Base-by-base conservation (phyloP, 2,113 vertebrate species). In the Aepyceros melampus region DNA sequence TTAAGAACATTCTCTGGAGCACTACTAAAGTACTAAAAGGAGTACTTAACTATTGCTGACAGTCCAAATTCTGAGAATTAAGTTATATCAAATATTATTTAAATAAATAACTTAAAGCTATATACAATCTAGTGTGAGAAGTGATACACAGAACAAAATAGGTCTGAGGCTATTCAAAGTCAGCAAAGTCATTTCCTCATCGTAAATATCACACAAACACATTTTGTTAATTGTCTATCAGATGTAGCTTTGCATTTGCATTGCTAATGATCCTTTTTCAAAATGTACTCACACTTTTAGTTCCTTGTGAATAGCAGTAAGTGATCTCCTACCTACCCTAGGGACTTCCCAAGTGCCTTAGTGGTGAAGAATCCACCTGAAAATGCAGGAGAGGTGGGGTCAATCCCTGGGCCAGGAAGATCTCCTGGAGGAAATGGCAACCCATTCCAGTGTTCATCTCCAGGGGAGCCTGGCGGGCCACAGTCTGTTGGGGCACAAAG, bases 151-250 rank as follows among this genome's bases (percentile, higher is more conserved):
- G 58, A 97, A 88, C 11, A 55, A 83, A 97, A 87, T 2, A 87
- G 56, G 88, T 27, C 47, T 49, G 82, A 85, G 12, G n/a, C 33
- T 87, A 91, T 36, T 83, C 49, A 91, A 96, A 97, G 21, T 76
- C 64, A 60, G 49, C 33, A 92, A 92, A 96, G 67, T 33, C 79
- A 74, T 89, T 89, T 95, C 95, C 71, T 83, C 87, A 91, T 43
- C 83, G 58, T 79, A 83, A 94, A 89, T 93, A 93, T 67, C 27
- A 51, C 31, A 87, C 6, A 67, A 91, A 93, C 12, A 64, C 36
- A 95, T 82, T 96, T 62, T 85, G 56, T 67, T 97, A 92, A 87
- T 81, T 82, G 19, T 67, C 53, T 88, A 88, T 85, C 87, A 96
- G 96, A 82, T 45, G 4, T 74, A 71, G 95, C 64, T 74, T 97